Evolutionary conservation across 1,140 invertebrate genomes (phyloP).

Genomic region (Cataglyphis hispanica): DNA sequence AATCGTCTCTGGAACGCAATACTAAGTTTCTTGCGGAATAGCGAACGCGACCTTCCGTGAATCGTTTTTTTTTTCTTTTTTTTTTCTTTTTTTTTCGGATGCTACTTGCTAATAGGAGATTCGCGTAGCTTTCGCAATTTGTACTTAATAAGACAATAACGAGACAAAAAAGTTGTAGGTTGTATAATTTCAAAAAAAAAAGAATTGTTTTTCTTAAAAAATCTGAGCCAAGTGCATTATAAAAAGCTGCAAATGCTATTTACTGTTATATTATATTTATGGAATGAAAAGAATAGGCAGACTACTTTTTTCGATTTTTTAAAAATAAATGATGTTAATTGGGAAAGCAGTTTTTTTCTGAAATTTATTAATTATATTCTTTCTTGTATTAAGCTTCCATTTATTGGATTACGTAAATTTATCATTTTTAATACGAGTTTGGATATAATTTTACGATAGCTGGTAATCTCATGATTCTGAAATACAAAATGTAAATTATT

Average conservation of each 20-base stretch:
- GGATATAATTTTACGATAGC: background rate
- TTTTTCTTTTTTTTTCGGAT: conserved; percentile 17
- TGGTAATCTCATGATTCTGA: conserved; percentile 26
- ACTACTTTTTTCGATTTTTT: background rate
- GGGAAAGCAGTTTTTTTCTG: background rate
- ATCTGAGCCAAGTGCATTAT: background rate
- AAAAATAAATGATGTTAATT: background rate
- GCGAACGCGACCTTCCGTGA: background rate
- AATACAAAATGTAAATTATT: background rate
- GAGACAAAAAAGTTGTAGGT: too few relatives aligned
- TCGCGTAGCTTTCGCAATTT: background rate
- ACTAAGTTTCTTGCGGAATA: conserved; percentile 56
- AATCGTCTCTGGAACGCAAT: conserved; percentile 66
- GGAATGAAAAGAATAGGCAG: background rate
- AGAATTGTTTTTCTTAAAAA: background rate
- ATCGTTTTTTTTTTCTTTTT: background rate
- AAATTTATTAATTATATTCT: background rate
- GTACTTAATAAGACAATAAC: too few relatives aligned
- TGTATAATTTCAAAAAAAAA: background rate
- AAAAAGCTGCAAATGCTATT: background rate
- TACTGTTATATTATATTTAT: background rate
- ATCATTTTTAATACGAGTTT: background rate
- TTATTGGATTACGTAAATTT: conserved; percentile 19
- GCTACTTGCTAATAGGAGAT: conserved; percentile 26
- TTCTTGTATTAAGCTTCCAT: background rate